These are phyloP conservation scores for Caradrina clavipalpis DNA, from an alignment of 2,888 invertebrate species.

Conservation along the genomic window DNA sequence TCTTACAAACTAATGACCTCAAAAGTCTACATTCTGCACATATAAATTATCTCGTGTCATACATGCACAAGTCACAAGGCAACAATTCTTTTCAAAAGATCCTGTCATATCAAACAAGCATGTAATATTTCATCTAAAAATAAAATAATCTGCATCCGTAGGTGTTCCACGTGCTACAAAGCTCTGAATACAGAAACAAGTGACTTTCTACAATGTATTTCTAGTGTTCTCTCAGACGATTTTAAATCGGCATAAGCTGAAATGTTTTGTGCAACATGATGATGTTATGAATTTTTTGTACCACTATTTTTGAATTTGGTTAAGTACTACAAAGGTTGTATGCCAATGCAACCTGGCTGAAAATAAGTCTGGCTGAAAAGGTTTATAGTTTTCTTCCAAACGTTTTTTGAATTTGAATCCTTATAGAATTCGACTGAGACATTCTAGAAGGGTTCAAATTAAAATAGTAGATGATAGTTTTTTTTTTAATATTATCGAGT, in stretches of 20 bases:
- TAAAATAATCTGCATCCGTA: slow-evolving; percentile 43
- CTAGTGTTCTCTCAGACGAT: slow-evolving; percentile 20
- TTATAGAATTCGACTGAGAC: too few relatives aligned
- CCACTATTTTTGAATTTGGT: background rate
- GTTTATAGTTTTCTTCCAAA: too few relatives aligned
- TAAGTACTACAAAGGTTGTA: too few relatives aligned
- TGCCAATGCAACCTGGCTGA: too few relatives aligned
- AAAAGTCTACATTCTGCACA: background rate
- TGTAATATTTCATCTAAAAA: slow-evolving; percentile 45
- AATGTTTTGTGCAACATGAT: background rate
- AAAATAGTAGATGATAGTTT: too few relatives aligned
- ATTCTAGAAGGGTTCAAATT: too few relatives aligned
- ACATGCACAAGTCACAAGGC: background rate
- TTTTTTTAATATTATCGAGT: too few relatives aligned
- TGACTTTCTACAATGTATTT: slow-evolving; percentile 47
- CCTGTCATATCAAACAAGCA: slow-evolving; percentile 28
- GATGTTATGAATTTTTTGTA: background rate
- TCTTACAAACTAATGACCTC: background rate
- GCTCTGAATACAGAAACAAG: slow-evolving; percentile 44
- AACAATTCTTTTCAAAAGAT: slow-evolving; percentile 13
- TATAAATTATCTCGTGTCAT: background rate
- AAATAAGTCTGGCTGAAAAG: too few relatives aligned
- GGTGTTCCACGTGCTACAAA: slow-evolving; percentile 27
- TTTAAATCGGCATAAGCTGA: slow-evolving; percentile 15
- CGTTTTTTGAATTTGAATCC: too few relatives aligned